These are phyloP conservation scores for Scalopus aquaticus DNA, from an alignment of 2,113 vertebrate species.

Conservation along the genomic window DNA sequence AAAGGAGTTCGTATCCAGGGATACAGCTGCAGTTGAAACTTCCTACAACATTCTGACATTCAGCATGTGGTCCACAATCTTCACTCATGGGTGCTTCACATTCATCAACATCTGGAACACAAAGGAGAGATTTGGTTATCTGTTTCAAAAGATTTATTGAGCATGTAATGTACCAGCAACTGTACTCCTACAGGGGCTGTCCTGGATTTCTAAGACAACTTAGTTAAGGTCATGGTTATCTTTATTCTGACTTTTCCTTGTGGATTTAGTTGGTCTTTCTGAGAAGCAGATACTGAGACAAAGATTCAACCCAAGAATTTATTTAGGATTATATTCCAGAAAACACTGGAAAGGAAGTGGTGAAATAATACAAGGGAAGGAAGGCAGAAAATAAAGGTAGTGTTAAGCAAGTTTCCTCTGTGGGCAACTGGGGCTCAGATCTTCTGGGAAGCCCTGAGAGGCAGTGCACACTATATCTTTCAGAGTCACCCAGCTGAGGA, in stretches of 20 bases:
- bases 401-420: not conserved
- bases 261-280: not conserved
- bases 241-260: not conserved
- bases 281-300: not conserved
- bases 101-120: constrained; percentile 64
- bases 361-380: not conserved
- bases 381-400: not conserved
- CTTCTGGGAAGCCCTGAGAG: not conserved
- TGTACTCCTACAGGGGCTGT: not conserved
- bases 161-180: not conserved
- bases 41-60: constrained; percentile 25
- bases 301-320: not conserved
- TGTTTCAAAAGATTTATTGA: not conserved
- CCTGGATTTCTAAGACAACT: not conserved
- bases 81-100: not conserved
- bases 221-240: not conserved
- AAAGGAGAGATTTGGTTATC: not conserved
- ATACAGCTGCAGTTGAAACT: not conserved
- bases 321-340: not conserved
- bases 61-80: constrained; percentile 38
- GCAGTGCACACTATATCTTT: not conserved
- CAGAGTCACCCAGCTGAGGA: not conserved
- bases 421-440: not conserved
- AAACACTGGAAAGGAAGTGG: not conserved
- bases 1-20: not conserved